Evolutionary conservation across 2,113 vertebrate species (phyloP).

Genomic region (Boleophthalmus pectinirostris): DNA sequence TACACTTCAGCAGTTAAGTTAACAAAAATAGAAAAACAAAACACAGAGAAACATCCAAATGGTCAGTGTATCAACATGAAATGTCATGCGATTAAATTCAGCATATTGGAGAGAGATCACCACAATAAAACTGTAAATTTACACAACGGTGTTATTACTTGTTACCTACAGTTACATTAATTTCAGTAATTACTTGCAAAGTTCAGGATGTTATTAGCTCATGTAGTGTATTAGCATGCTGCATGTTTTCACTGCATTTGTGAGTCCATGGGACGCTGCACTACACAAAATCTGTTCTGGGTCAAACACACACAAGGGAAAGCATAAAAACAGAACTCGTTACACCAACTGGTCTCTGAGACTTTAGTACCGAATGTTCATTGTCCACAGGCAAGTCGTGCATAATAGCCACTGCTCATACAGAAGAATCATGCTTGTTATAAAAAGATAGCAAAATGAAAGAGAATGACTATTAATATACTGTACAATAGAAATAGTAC

Average conservation of each 20-base stretch:
- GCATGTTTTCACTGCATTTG: conserved; percentile 37
- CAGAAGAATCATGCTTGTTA: conserved; percentile 66
- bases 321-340: conserved; percentile 35
- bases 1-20: conserved; percentile 65
- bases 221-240: conserved; percentile 70
- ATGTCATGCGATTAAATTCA: conserved; percentile 77
- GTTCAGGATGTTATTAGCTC: conserved; percentile 60
- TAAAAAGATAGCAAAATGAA: conserved; percentile 44
- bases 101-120: conserved; percentile 59
- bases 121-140: conserved; percentile 65
- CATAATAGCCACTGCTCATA: conserved; percentile 59
- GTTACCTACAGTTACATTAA: conserved; percentile 41
- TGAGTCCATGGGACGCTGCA: conserved; percentile 2
- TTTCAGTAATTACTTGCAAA: conserved; percentile 58
- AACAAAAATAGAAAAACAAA: conserved; percentile 55
- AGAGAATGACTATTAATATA: conserved; percentile 56
- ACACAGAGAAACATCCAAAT: conserved; percentile 62
- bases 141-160: conserved; percentile 62
- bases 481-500: conserved; percentile 70
- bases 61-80: conserved; percentile 49
- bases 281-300: conserved; percentile 12
- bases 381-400: conserved; percentile 59
- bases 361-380: conserved; percentile 26
- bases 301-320: conserved; percentile 47
- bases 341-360: conserved; percentile 31